Base-by-base conservation (phyloP, 1,140 invertebrate species). In the Sarcophaga bullata region DNA sequence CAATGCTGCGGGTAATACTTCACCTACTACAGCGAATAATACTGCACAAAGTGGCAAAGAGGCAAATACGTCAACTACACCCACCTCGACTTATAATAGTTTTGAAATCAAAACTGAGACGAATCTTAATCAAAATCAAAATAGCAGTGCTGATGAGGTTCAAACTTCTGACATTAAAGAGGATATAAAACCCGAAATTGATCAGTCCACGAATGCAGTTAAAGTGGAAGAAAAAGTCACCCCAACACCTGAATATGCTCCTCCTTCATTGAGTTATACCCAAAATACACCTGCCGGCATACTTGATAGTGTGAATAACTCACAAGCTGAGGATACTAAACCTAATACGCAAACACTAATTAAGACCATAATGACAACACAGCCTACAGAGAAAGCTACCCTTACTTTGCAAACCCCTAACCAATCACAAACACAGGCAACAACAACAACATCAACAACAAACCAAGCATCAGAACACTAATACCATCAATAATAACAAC, bases 191-290 rank as follows among this genome's bases (percentile, higher is more conserved):
- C 68, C 80, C 10, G 80, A 47, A 13, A 73, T 54, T 82, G 19
- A 83, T 19, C 83, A 87, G 15, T 13, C 89, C 11, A 88, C 90
- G 5, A 86, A 88, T 72, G 85, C 91, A 0, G 85, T 91, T 62
- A 85, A 91, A 4, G 84, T 90, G 25, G 89, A 91, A 62, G 84
- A 91, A 52, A 78, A 49, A 78, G n/a, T 8, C 8, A 10, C 75
- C 4, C 83, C 90, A 62, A 89, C 90, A 58, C 89, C 89, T 0
- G 89, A 90, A 83, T 90, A 90, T 84, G 88, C 89, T 11, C 83
- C 87, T 11, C 83, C 87, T 11, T 88, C 87, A 6, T 81, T 89
- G 8, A 86, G 86, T 37, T 89, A 88, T 76, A 84, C 85, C 0
- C 86, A 86, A 78, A 84, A 85, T 8, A 84, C 84, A 8, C 72